Evolutionary conservation across 1,140 invertebrate species (phyloP).

Genomic region (Coenobita brevimanus): DNA sequence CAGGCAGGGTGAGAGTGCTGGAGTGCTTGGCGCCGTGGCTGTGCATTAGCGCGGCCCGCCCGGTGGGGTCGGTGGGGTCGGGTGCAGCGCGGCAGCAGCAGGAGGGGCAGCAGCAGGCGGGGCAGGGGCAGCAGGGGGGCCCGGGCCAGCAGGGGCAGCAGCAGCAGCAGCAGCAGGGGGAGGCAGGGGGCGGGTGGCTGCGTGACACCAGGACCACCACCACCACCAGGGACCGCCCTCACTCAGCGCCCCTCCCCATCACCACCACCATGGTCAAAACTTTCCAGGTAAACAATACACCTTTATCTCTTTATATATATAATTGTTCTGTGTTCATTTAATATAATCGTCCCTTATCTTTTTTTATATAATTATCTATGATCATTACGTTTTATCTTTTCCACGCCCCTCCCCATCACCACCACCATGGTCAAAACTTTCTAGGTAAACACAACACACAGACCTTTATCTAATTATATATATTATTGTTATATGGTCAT

Average conservation of each 20-base stretch:
- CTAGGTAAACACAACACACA: constrained; percentile 60
- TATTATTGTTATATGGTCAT: too few species aligned
- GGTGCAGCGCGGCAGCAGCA: constrained; percentile 56
- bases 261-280: constrained; percentile 69
- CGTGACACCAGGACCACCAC: constrained; percentile 59
- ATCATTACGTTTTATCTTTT: too few species aligned
- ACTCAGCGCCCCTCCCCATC: constrained; percentile 53
- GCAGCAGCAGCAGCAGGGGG: constrained; percentile 55
- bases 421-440: too few species aligned
- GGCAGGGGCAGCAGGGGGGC: too few species aligned
- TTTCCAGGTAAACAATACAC: constrained; percentile 59
- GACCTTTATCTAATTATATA: not conserved
- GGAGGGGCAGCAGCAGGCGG: constrained; percentile 52
- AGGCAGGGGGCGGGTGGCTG: constrained; percentile 45
- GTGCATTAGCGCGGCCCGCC: constrained; percentile 68
- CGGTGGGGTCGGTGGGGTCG: constrained; percentile 67
- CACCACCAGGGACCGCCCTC: constrained; percentile 47
- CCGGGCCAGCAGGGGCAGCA: constrained; percentile 49
- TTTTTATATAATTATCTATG: too few species aligned
- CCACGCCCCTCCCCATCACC: too few species aligned
- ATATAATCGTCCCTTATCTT: too few species aligned
- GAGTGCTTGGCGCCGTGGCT: constrained; percentile 70
- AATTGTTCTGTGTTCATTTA: too few species aligned
- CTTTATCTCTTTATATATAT: not conserved
- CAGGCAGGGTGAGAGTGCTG: constrained; percentile 69